Evolutionary conservation across 2,797 vertebrate genomes (phyloP), one percentile per base, ranked within the genome.

Genomic region (Acestrorhynchus altus): DNA sequence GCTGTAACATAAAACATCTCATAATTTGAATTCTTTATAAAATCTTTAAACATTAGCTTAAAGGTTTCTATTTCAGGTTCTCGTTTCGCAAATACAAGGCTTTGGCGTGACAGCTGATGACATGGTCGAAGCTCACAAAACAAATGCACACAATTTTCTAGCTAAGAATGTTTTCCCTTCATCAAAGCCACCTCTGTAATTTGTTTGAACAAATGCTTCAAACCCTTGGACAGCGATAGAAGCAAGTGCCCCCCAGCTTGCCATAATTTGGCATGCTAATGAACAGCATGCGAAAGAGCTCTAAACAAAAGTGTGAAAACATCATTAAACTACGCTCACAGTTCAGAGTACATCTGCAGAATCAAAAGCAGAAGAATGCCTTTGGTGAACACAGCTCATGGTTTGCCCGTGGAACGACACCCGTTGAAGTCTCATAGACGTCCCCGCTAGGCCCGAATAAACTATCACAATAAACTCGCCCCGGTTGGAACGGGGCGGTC

Each of bases 241-340:
- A 49, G 20, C 76, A 4, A 11, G 35, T 24, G 28, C 15, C 60
- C 71, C 65, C 66, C 77, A 7, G 31, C 68, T 68, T 69, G 66
- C 65, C 61, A 39, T 76, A 44, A 61, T 59, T 56, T 70, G 65
- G 40, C 76, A 57, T 70, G 20, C 28, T 24, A 40, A 60, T 13
- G 46, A 35, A 57, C 61, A 69, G 69, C 11, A 56, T 60, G 57
- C 69, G 66, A 77, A 9, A 47, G 66, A 54, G 76, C 76, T 59
- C 28, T 8, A 61, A 81, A 72, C 57, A 68, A 35, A 39, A 49
- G n/a, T 46, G 61, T 72, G 76, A 67, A 87, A 76, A 82, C 77
- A 70, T 78, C 63, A 84, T 81, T 76, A 86, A 84, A 81, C 44
- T 26, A 31, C 46, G 16, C 40, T 79, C 18, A 7, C 26, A 39